These are phyloP conservation scores for Oxystoma pomonae DNA, from an alignment of 2,888 invertebrate species.

Conservation along the genomic window DNA sequence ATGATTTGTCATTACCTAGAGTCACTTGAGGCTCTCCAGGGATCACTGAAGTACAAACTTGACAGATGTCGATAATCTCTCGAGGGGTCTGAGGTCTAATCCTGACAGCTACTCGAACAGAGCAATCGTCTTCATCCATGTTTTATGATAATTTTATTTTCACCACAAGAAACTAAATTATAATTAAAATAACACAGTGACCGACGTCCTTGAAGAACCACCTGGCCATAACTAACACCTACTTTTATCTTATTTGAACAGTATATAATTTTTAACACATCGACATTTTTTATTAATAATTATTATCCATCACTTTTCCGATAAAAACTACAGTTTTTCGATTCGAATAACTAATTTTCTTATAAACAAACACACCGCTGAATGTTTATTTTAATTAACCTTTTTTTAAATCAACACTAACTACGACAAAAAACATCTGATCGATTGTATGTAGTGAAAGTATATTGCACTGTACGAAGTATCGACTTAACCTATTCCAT, in stretches of 20 bases:
- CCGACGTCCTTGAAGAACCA: slow-evolving; percentile 26
- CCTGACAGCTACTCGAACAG: slow-evolving; percentile 68
- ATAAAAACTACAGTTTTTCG: not conserved
- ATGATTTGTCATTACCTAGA: slow-evolving; percentile 89
- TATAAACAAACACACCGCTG: not conserved
- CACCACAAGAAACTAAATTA: not conserved
- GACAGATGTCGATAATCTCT: slow-evolving; percentile 93
- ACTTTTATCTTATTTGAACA: slow-evolving; percentile 26
- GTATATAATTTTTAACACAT: not conserved
- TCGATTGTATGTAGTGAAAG: not conserved
- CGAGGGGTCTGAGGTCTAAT: slow-evolving; percentile 91
- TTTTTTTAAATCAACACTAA: not conserved
- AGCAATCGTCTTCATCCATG: slow-evolving; percentile 63
- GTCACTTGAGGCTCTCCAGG: slow-evolving; percentile 89
- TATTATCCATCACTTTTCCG: not conserved
- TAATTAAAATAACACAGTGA: not conserved
- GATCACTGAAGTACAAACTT: slow-evolving; percentile 85
- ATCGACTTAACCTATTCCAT: not conserved
- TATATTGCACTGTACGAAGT: not conserved
- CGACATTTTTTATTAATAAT: not conserved
- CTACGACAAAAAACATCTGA: not conserved
- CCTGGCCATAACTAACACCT: slow-evolving; percentile 38
- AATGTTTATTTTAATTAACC: not conserved
- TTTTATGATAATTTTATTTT: slow-evolving; percentile 17
- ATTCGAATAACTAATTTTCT: not conserved